Percentiles rank a stretch among this genome's conserved stretches.
These are phyloP conservation scores for Procavia capensis DNA, from an alignment of 2,113 vertebrate species.

Conservation along the genomic window DNA sequence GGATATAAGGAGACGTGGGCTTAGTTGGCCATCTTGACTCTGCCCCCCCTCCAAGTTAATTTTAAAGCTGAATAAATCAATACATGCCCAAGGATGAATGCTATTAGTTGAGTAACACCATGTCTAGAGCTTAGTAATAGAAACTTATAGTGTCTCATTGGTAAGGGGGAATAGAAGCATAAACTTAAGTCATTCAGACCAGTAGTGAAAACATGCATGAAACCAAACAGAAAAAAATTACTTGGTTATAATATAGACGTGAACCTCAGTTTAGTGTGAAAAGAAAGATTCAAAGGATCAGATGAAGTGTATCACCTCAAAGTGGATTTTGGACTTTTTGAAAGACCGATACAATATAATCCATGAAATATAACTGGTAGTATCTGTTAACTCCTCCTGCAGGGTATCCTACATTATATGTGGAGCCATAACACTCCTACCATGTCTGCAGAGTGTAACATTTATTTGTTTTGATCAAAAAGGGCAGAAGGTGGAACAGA, in stretches of 20 bases:
- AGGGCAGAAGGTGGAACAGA: not conserved
- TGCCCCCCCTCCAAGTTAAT: no score
- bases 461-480: not conserved
- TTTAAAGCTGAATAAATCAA: not conserved
- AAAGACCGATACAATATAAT: not conserved
- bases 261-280: not conserved
- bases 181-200: not conserved
- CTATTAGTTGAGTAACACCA: not conserved
- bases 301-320: not conserved
- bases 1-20: no score
- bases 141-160: not conserved
- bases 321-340: not conserved
- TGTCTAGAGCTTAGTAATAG: not conserved
- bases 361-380: not conserved
- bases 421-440: not conserved
- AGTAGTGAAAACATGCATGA: not conserved
- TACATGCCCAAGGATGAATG: not conserved
- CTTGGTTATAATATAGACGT: not conserved
- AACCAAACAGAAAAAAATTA: not conserved
- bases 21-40: no score
- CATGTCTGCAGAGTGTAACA: no score
- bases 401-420: not conserved
- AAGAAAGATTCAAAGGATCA: not conserved
- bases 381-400: not conserved
- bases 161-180: not conserved